Base-by-base conservation (phyloP, 2,888 invertebrate genomes). In the Diadromus collaris region DNA sequence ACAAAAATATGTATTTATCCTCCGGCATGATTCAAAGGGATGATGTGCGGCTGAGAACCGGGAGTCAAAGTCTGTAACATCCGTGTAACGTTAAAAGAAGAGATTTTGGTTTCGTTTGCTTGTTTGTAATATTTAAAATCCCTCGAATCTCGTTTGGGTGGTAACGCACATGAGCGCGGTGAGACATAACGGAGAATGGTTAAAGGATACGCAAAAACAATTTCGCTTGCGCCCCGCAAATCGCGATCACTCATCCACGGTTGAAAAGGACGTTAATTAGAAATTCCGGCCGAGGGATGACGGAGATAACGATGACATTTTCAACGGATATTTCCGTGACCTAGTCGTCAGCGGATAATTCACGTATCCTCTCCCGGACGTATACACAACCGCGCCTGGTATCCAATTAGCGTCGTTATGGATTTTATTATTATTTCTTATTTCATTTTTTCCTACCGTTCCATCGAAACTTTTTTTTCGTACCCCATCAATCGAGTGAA, bases 331-430 rank as follows among this genome's bases (percentile, higher is more conserved):
- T 80, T 81, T 76, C 77, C 70, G 76, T 78, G 81, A 81, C 81
- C 81, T 71, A 76, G 77, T 80, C 73, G 75, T 81, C 79, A 78
- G 13, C 60, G 76, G 80, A 78, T 80, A 80, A 81, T 80, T 81
- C 80, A 78, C 54, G 65, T 58, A 54, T 69, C 58, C 51, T 58
- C 41, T 38, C 21, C 32, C 46, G 16, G 48, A 10, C 46, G 64
- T 58, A 60, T 48, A 71, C 70, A 71, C 76, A 63, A 41, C 41
- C 69, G 72, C 60, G 73, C 78, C 76, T 78, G 75, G 75, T 73
- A 75, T 84, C 82, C 84, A 87, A 86, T 86, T 86, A 87, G 83
- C 82, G 84, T 85, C 84, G 85, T 85, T 83, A 85, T 85, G 82
- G 81, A 82, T 84, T 83, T 85, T 85, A 84, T 81, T 51, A 29